These are phyloP conservation scores for Edolisoma coerulescens DNA, from an alignment of 2,113 vertebrate genomes.

Conservation along the genomic window DNA sequence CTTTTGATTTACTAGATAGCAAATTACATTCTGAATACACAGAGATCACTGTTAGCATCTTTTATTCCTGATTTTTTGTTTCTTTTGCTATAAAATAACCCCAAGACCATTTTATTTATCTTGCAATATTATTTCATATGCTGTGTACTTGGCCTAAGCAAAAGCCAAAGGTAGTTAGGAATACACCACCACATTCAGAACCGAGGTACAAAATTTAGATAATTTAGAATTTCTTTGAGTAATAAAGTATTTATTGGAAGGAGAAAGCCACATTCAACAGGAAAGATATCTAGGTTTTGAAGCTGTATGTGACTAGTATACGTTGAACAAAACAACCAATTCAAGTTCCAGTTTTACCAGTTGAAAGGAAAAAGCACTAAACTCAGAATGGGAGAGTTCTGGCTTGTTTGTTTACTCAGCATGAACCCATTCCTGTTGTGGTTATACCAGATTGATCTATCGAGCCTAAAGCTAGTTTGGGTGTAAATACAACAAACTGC, in stretches of 20 bases:
- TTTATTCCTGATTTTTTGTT: not conserved
- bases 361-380: not conserved
- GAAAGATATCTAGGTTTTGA: not conserved
- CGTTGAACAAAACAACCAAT: not conserved
- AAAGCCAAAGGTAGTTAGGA: not conserved
- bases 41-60: not conserved
- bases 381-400: not conserved
- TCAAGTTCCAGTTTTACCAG: not conserved
- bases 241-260: not conserved
- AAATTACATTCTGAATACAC: not conserved
- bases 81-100: not conserved
- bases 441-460: not conserved
- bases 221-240: not conserved
- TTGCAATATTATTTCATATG: not conserved
- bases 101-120: not conserved
- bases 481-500: not conserved
- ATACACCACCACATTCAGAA: not conserved
- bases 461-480: not conserved
- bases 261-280: not conserved
- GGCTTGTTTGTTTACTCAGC: not conserved
- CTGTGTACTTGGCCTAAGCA: not conserved
- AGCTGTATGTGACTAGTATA: not conserved
- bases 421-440: not conserved
- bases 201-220: not conserved
- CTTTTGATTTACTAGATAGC: not conserved